These are phyloP conservation scores for Rattus rattus DNA, from an alignment of 2,113 vertebrate genomes.

Conservation along the genomic window DNA sequence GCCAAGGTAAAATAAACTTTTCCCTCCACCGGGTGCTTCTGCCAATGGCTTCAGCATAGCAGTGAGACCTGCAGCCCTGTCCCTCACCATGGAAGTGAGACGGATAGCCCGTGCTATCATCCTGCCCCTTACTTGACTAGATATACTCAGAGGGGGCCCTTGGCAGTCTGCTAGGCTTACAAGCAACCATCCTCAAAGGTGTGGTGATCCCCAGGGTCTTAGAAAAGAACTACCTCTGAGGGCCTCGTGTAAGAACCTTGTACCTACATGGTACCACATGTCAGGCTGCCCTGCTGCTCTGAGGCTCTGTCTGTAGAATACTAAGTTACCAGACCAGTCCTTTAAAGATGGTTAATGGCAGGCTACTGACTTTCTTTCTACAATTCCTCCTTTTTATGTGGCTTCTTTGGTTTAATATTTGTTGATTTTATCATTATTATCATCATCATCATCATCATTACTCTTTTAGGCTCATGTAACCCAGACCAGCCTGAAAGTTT, in stretches of 20 bases:
- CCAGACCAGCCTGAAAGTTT: background rate
- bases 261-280: fast-evolving
- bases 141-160: background rate
- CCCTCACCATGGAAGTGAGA: background rate
- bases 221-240: background rate
- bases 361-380: background rate
- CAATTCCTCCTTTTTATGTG: background rate
- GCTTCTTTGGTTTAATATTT: background rate
- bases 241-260: background rate
- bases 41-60: too few relatives aligned
- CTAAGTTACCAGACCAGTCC: too few relatives aligned
- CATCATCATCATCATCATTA: background rate
- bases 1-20: background rate
- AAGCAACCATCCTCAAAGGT: background rate
- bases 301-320: background rate
- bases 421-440: background rate
- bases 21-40: too few relatives aligned
- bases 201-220: background rate
- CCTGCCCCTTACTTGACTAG: background rate
- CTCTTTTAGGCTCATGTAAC: background rate
- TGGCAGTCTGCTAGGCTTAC: background rate
- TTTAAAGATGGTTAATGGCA: background rate
- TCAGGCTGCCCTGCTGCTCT: background rate
- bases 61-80: background rate
- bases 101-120: too few relatives aligned